Conservation (phyloP, 2,113 vertebrate genomes). For the Fregata magnificens region DNA sequence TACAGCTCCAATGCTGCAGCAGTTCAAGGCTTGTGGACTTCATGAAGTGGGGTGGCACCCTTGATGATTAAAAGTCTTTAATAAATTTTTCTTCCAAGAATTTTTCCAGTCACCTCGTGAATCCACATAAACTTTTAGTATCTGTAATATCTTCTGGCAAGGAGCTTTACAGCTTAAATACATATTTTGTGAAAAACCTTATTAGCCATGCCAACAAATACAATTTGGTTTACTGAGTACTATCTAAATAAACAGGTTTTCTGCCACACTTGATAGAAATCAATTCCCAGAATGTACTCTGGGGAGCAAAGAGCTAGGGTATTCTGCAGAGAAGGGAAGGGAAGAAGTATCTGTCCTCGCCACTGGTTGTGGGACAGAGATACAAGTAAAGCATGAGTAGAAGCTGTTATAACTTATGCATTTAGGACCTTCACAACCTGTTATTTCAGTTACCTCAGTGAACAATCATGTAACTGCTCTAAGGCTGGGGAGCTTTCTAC, state of each 20-base stretch:
- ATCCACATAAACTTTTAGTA: neutral
- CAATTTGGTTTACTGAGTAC: neutral
- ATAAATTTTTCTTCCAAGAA: neutral
- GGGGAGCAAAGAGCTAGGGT: neutral
- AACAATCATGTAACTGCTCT: neutral
- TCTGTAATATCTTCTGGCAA: neutral
- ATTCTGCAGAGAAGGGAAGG: neutral
- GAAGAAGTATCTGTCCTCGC: neutral
- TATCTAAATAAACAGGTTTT: neutral
- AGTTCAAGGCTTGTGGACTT: neutral
- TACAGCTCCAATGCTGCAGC: neutral
- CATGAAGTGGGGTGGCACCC: rapidly evolving
- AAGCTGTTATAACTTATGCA: neutral
- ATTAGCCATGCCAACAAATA: neutral
- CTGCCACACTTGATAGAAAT: neutral
- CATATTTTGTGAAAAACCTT: neutral
- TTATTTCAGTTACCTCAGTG: neutral
- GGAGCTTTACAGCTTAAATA: neutral
- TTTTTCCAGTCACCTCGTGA: neutral
- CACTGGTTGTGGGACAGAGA: neutral
- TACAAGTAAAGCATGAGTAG: neutral
- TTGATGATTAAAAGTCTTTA: neutral
- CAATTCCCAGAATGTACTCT: neutral
- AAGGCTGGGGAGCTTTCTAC: neutral
- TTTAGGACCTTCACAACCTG: neutral